Base-by-base conservation (phyloP, 2,797 vertebrate species). In the Numenius phaeopus region DNA sequence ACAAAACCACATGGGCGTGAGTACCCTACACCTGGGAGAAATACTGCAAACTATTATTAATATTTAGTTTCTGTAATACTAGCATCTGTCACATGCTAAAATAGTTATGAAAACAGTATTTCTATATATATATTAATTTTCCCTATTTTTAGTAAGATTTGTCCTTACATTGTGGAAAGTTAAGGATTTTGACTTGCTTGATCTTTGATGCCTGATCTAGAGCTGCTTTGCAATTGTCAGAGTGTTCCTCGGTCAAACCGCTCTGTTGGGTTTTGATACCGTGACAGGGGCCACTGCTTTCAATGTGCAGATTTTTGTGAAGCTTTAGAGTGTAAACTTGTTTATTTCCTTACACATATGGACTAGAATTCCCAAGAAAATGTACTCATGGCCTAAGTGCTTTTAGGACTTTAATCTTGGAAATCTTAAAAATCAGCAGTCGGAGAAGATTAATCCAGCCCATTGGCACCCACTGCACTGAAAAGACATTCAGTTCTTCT, bases 341-440 rank as follows among this genome's bases (percentile, higher is more conserved):
- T 40, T 82, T 88, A 75, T 75, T 70, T 93, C 18, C 24, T 34
- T 88, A 13, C 5, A 0, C 58, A 15, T 42, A 23, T 46, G n/a
- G 39, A 50, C 37, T 69, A 88, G 46, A 67, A 81, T 78, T 84
- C 42, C 54, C 49, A 84, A 62, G 40, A 91, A 65, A 34, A 58
- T 5, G 23, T 54, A 50, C 47, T 87, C 6, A 7, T 52, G 14
- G 23, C 16, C 34, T 79, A 30, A 79, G 34, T 1, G 0, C 54
- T 93, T 91, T 81, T 44, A 81, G 16, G 24, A 80, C 21, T 72
- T 95, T 30, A 50, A 61, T 76, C 17, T 76, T 90, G 42, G 32
- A 90, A 69, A 62, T 88, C 46, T 82, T 93, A 54, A 88, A 93
- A 93, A 86, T 86, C 73, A 90, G 32, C 46, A 81, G 61, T 78